Base-by-base conservation (phyloP, 2,113 vertebrate genomes). In the Aptenodytes forsteri region DNA sequence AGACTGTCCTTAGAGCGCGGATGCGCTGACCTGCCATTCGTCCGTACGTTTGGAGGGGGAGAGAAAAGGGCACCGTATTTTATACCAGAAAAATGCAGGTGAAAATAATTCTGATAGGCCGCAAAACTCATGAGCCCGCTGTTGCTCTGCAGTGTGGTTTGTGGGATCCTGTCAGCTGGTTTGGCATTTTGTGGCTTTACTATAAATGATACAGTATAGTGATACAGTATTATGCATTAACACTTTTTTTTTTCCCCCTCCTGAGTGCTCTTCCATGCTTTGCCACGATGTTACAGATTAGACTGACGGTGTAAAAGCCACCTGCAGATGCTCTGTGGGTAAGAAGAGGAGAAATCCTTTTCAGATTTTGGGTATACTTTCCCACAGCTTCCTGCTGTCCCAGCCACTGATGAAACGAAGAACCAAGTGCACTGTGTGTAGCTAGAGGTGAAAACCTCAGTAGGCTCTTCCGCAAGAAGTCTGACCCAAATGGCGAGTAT, bases 141-240 rank as follows among this genome's bases (percentile, higher is more conserved):
- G 79, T 10, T 11, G 42, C 86, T 76, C 56, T 89, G 96, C 76
- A 77, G 29, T 89, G 94, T 2, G 66, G 95, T 89, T 79, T 96
- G 96, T 94, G 96, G 95, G 94, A 96, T 95, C 91, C 89, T 94
- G 89, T 90, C 94, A 88, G 89, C 87, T 91, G 93, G 46, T 78
- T 10, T 88, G 93, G 71, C 64, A 10, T 88, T 70, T 36, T 83
- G 89, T 56, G 95, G 91, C 93, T 93, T 91, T 87, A 55, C 93
- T 95, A 47, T 94, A 91, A 94, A 93, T 73, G 96, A 78, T 12
- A 75, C 42, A 42, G 42, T 42, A 70, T 30, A 59, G 84, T 36
- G 75, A 38, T 44, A 27, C 92, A 64, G 58, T 30, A 40, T 56
- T 81, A 27, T 44, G 54, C 11, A 3, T 92, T 82, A 67, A 84